Evolutionary conservation across 2,888 invertebrate species (phyloP), one percentile per base, ranked within the genome.

Genomic region (Nasonovia ribisnigri): DNA sequence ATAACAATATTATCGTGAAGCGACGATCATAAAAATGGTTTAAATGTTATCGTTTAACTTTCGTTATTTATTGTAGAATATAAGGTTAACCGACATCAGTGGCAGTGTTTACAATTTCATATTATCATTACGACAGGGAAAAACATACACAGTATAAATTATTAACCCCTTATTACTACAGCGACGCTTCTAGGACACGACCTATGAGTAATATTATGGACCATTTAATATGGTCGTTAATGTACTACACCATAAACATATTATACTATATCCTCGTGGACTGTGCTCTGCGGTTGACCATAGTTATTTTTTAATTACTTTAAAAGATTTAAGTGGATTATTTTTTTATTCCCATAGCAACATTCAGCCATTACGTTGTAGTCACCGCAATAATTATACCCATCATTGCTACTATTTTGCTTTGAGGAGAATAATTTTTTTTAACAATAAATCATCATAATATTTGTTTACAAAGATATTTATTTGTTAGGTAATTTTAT

Each of bases 401-500:
- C 8, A 3, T 36, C 77, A 20, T 36, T 77, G 77, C 20, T 20
- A 77, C 36, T 77, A 77, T 77, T 77, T 77, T 42, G 42, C 36
- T 36, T 8, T 8, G 36, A 36, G 36, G 36, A 77, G 3, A 77
- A 20, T 36, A 77, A 2, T 77, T 36, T 77, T 36, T 36, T 77
- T 54, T 36, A 36, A 36, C 77, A 20, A 77, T 77, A 36, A 77
- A 77, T 20, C 20, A 36, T 26, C 77, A 36, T 36, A 77, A 36
- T 77, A 77, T 77, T 77, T 77, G 36, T 77, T 77, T 77, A 77
- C 42, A 77, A 77, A 77, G 77, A 77, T 77, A 77, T 77, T 29
- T 36, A 42, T 57, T 57, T 8, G 26, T 57, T 3, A 8, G 20
- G 20, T 77, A 36, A n/a, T 86, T 46, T 51, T 36, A 29, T 51